These are phyloP conservation scores for Athene cunicularia DNA, from an alignment of 2,113 vertebrate genomes.

Conservation along the genomic window DNA sequence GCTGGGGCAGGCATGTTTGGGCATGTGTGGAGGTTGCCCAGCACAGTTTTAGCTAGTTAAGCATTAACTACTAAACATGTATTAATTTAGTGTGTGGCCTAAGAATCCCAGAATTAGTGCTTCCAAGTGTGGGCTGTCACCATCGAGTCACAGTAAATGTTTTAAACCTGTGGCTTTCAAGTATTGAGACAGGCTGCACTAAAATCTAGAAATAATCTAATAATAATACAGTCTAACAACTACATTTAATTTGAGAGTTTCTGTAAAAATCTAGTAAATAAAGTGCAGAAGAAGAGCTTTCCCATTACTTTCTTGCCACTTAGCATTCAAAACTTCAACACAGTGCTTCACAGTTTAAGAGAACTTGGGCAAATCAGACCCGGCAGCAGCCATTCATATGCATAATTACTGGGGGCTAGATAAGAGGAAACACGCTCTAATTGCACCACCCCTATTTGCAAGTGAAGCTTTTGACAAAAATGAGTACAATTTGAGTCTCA, in stretches of 20 bases:
- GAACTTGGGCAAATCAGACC: not conserved
- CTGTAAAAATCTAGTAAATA: not conserved
- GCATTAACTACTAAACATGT: not conserved
- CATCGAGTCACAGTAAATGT: not conserved
- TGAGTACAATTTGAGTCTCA: not conserved
- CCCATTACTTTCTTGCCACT: not conserved
- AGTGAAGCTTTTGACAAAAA: not conserved
- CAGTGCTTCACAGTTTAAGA: not conserved
- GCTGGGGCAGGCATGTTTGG: not conserved
- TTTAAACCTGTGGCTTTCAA: not conserved
- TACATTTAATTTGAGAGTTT: not conserved
- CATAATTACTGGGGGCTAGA: not conserved
- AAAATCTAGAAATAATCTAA: not conserved
- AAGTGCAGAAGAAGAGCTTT: not conserved
- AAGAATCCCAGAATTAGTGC: not conserved
- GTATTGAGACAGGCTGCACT: not conserved
- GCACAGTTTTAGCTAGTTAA: not conserved
- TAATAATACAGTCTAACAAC: not conserved
- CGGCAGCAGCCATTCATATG: not conserved
- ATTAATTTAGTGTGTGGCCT: not conserved
- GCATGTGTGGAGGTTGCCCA: not conserved
- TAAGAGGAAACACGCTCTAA: not conserved
- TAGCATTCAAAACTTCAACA: not conserved
- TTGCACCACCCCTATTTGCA: not conserved
- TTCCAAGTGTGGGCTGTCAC: not conserved